Evolutionary conservation across 2,113 vertebrate species (phyloP).

Genomic region (Mobula birostris): DNA sequence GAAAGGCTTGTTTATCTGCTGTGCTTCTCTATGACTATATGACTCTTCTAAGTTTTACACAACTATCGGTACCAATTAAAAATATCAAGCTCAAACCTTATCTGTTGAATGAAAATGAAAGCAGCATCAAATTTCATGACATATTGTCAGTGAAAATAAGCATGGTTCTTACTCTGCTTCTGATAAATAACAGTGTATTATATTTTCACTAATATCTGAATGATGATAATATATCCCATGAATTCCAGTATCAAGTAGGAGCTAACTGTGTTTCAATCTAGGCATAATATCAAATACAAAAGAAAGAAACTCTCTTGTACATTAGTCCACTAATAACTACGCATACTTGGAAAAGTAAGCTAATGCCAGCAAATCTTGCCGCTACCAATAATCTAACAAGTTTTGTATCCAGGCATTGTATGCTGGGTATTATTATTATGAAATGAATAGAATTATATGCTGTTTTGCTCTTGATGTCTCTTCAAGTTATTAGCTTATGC

Average conservation of each 20-base stretch:
- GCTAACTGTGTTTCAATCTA: background rate
- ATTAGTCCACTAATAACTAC: background rate
- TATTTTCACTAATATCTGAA: background rate
- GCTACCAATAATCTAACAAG: background rate
- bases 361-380: background rate
- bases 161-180: too few species aligned
- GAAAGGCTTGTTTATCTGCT: too few species aligned
- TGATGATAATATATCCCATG: background rate
- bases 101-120: background rate
- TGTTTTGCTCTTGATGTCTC: slow-evolving; percentile 7
- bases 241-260: background rate
- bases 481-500: slow-evolving; percentile 25
- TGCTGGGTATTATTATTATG: slow-evolving; percentile 22
- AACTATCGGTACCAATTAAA: background rate
- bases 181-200: background rate
- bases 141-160: too few species aligned
- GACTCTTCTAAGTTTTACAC: background rate
- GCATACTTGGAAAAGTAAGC: background rate
- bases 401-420: background rate
- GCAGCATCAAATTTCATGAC: too few species aligned
- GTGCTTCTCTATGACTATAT: too few species aligned
- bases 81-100: background rate
- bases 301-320: background rate
- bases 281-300: background rate
- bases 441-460: slow-evolving; percentile 27